Conservation (phyloP, 2,888 invertebrate species). For the Acleris literana region DNA sequence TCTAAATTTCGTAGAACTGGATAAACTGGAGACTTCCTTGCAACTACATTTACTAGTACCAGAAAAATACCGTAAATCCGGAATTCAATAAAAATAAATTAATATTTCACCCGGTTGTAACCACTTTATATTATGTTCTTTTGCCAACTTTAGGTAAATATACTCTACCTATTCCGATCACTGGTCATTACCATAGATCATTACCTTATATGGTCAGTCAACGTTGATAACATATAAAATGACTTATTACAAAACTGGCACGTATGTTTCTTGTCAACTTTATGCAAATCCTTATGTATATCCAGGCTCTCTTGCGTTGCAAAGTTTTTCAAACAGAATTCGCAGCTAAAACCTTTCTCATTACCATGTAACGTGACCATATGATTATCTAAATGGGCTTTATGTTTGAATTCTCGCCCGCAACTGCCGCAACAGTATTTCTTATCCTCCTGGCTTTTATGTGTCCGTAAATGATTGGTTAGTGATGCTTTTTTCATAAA, state of each 20-base stretch:
- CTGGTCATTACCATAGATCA: no score
- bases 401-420: conserved; percentile 81
- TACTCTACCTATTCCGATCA: no score
- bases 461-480: conserved; percentile 61
- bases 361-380: conserved; percentile 72
- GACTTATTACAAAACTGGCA: conserved; percentile 74
- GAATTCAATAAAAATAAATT: no score
- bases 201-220: conserved; percentile 82
- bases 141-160: no score
- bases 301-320: conserved; percentile 68
- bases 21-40: no score
- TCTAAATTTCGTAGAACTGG: no score
- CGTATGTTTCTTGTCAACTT: conserved; percentile 73
- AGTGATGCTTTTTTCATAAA: conserved; percentile 64
- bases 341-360: conserved; percentile 71
- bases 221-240: conserved; percentile 80
- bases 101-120: no score
- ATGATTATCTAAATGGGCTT: conserved; percentile 81
- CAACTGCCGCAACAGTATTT: conserved; percentile 64
- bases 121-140: no score
- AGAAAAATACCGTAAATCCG: no score
- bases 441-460: conserved; percentile 54
- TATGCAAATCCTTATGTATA: conserved; percentile 75
- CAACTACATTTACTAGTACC: no score
- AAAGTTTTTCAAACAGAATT: conserved; percentile 71